A percentile compares a stretch with the other conserved stretches of the same genome.
Evolutionary conservation across 2,797 vertebrate species (phyloP).

Genomic region (Clarias fuscus): DNA sequence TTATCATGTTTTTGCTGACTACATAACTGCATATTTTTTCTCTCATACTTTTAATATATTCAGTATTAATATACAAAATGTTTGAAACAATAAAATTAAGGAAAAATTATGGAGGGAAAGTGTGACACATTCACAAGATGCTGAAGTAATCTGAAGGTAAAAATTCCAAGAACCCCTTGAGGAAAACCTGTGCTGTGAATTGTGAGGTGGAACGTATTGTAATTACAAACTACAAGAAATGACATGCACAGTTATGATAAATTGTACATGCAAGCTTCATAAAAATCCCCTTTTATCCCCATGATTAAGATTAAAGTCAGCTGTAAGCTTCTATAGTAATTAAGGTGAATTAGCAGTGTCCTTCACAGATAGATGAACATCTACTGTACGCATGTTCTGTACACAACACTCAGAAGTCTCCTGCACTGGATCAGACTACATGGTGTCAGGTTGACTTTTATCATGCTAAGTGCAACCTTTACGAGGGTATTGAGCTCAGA

Average conservation of each 20-base stretch:
- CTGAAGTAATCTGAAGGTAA: neutral
- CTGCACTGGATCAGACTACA: neutral
- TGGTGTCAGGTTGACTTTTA: neutral
- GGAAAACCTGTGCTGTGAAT: no score
- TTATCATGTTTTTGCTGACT: no score
- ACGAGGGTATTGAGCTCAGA: neutral
- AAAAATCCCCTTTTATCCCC: neutral
- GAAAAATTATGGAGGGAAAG: neutral
- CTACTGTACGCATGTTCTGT: no score
- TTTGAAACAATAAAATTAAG: no score
- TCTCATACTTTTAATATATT: no score
- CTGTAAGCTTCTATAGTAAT: neutral
- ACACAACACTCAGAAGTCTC: neutral
- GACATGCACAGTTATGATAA: neutral
- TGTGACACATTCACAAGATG: neutral
- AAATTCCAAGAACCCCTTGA: neutral
- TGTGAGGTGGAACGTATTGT: neutral
- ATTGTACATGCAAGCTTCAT: neutral
- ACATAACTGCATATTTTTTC: neutral
- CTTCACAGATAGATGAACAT: neutral
- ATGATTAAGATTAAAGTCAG: neutral
- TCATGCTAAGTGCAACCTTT: conserved; percentile 11
- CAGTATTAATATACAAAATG: no score
- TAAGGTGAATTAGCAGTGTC: no score
- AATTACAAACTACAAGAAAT: neutral